Evolutionary conservation across 1,140 invertebrate species (phyloP).

Genomic region (Magallana gigas): DNA sequence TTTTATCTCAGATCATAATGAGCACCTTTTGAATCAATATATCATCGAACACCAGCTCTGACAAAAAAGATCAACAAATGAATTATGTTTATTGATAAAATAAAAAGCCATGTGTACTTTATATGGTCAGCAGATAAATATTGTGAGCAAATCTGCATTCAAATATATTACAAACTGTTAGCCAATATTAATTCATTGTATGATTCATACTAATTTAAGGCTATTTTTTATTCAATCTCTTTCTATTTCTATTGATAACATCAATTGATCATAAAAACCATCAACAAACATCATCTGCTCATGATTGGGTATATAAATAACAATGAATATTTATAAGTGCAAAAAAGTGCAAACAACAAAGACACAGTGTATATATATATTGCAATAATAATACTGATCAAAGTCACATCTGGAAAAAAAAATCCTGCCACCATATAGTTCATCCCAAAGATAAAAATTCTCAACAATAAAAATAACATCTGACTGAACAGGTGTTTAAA

Average conservation of each 20-base stretch:
- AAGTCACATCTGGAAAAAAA: slow-evolving; percentile 16
- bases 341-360: slow-evolving; percentile 36
- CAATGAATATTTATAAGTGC: slow-evolving; percentile 4
- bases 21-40: too few species aligned
- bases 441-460: slow-evolving; percentile 11
- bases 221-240: neutral
- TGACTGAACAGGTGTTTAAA: neutral
- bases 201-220: too few species aligned
- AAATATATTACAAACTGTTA: too few species aligned
- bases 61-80: too few species aligned
- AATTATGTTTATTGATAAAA: neutral
- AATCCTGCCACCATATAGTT: slow-evolving; percentile 25
- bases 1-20: too few species aligned
- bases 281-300: neutral
- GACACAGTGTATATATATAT: slow-evolving; percentile 25
- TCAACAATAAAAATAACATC: neutral
- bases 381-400: slow-evolving; percentile 31
- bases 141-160: neutral
- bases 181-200: too few species aligned
- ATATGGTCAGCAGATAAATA: neutral
- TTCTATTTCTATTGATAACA: neutral
- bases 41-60: too few species aligned
- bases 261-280: neutral
- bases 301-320: slow-evolving; percentile 11
- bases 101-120: neutral